Evolutionary conservation across 2,113 vertebrate species (phyloP), one percentile per base, ranked within the genome.

Genomic region (Shinisaurus crocodilurus): DNA sequence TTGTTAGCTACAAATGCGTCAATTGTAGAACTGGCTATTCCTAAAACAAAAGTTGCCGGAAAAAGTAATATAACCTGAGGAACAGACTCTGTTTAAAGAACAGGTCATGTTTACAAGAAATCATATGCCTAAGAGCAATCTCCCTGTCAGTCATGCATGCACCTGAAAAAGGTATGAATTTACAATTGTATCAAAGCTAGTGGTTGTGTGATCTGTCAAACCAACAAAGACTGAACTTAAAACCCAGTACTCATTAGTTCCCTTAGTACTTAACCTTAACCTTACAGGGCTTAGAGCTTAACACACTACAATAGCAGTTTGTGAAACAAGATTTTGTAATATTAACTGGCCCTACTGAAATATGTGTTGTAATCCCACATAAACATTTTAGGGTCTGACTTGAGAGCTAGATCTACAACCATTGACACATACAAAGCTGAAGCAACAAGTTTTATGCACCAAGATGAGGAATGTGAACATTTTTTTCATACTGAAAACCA

Each of bases 1-100:
- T 3, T 37, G 50, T 0, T 0, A 7, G 0, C 34, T 5, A 72
- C 0, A 65, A 0, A n/a, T 2, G 0, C 3, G 29, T 67, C 67
- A 87, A 57, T 5, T 16, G 0, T 0, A 37, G 12, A 70, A 79
- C 67, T 54, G 81, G 1, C 0, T 34, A 8, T 37, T 75, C 60
- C 50, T 74, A 1, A 89, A 90, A 40, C n/a, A 63, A 85, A 85
- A 69, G 20, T 72, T n/a, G 45, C n/a, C 5, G 43, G 23, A 63
- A 79, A 79, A 67, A 20, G 48, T 65, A 67, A 57, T 13, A 81
- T 25, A 80, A 63, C 27, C 32, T 80, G n/a, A 40, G 6, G 4
- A 25, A 65, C n/a, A 57, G 12, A 8, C 34, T 60, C 9, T 45
- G 45, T 29, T 34, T 10, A 20, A 79, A 67, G 9, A 70, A 88